phyloP scores from a whole-genome alignment of 2,113 vertebrate genomes.

The Solea solea region DNA sequence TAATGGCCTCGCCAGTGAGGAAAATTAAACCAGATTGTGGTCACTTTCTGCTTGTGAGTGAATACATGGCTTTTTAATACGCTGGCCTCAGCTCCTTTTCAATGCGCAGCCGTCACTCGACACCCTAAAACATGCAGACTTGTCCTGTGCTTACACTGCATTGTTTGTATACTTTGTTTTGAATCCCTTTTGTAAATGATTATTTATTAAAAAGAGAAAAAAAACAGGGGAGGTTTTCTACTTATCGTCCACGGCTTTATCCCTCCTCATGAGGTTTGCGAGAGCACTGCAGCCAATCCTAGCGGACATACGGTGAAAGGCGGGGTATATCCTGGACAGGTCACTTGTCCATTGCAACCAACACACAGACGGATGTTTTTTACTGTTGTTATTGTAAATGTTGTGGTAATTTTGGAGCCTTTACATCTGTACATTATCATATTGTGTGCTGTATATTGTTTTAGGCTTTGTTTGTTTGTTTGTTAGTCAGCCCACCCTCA shows the following conservation, averaged over 20 bases:
- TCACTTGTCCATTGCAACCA: too few relatives aligned
- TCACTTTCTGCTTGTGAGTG: constrained; percentile 48
- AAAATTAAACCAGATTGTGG: constrained; percentile 51
- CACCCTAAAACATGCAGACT: constrained; percentile 22
- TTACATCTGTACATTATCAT: background rate
- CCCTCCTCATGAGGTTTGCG: too few relatives aligned
- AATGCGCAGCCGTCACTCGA: constrained; percentile 43
- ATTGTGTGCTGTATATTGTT: background rate
- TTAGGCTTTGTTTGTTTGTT: background rate
- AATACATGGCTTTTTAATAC: constrained; percentile 38
- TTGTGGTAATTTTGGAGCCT: background rate
- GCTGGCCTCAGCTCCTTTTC: constrained; percentile 60
- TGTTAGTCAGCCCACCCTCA: background rate
- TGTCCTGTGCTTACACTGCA: constrained; percentile 48
- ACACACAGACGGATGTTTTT: too few relatives aligned
- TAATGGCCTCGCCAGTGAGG: constrained; percentile 46
- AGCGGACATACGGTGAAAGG: too few relatives aligned
- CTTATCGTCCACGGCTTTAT: too few relatives aligned
- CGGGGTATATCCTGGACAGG: too few relatives aligned
- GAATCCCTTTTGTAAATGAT: background rate
- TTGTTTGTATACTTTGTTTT: constrained; percentile 11
- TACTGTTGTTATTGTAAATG: too few relatives aligned
- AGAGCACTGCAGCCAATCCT: too few relatives aligned
- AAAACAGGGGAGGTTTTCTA: too few relatives aligned
- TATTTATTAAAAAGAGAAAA: background rate